Evolutionary conservation across 2,888 invertebrate genomes (phyloP), one percentile per base, ranked within the genome.

Genomic region (Nemoura dubitans): DNA sequence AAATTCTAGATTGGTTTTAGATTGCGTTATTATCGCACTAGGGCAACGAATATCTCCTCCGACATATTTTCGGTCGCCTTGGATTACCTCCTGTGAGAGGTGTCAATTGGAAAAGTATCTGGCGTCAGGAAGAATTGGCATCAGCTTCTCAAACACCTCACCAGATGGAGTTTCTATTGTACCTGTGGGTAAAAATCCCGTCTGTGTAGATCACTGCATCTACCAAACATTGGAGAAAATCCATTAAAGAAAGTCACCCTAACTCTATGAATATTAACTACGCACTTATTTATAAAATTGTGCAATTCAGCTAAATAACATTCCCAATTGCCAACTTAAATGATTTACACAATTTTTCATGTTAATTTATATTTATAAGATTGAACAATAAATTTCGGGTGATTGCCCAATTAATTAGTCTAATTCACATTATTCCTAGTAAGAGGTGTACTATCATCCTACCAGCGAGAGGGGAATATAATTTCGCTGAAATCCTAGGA

Each of bases 301-400:
- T 7, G 21, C 59, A 59, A 59, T 59, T 21, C 59, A 2, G 59
- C 59, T 59, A 59, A 59, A 59, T 59, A 59, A 21, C 14, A 21
- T 59, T 59, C 59, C 59, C 1, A 21, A 1, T 14, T 59, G 59
- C 59, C 59, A 59, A 59, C 59, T 59, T 59, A 59, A 1, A 59
- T 59, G 21, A 59, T 59, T 59, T 59, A 59, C 59, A 59, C 21
- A 10, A 59, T 59, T 59, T 59, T 59, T 59, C 59, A 21, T 21
- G 59, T 59, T 59, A 59, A 59, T 59, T 59, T 59, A 59, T 59
- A 59, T 59, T 78, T 78, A 78, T 78, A 78, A 78, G 28, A 78
- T 78, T 78, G 27, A 25, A 78, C 78, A 21, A 27, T 78, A 78
- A 27, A 78, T 78, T 78, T 78, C 28, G 26, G 78, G 27, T 78